phyloP scores from a whole-genome alignment of 2,113 vertebrate genomes.

The Elephantulus edwardii region DNA sequence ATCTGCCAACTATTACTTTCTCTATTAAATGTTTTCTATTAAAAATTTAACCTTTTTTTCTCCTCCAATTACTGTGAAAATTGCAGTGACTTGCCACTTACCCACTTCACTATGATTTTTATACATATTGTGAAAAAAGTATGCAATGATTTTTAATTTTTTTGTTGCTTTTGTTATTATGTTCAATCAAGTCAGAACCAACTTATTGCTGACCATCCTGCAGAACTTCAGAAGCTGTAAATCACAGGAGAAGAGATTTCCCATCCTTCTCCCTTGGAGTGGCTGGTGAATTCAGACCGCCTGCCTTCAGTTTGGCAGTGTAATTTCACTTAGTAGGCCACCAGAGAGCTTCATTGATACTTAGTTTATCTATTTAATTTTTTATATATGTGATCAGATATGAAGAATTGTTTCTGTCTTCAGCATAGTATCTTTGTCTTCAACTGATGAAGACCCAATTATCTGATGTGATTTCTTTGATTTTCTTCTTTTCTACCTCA shows the following conservation, averaged over 20 bases:
- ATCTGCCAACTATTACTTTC: not conserved
- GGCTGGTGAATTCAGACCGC: too few species aligned
- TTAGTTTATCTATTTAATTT: not conserved
- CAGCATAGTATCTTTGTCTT: not conserved
- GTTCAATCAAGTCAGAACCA: too few species aligned
- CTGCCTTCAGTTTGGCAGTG: too few species aligned
- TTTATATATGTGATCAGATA: not conserved
- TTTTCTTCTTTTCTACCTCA: not conserved
- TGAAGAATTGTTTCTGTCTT: not conserved
- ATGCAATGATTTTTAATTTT: not conserved
- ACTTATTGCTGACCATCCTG: too few species aligned
- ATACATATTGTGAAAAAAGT: not conserved
- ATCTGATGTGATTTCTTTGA: not conserved
- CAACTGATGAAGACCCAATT: not conserved
- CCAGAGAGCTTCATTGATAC: too few species aligned
- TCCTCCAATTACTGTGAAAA: not conserved
- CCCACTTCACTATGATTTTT: not conserved
- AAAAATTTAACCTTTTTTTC: slow-evolving; percentile 30
- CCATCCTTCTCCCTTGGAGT: too few species aligned
- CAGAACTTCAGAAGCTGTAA: too few species aligned
- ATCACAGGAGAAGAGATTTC: too few species aligned
- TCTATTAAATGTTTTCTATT: slow-evolving; percentile 18
- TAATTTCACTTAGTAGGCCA: too few species aligned
- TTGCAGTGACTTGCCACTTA: slow-evolving; percentile 10
- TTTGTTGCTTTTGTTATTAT: not conserved